Percentiles rank a stretch among this genome's conserved stretches.
Conservation (phyloP, 2,888 invertebrate species). For the Stenotaenia linearis region DNA sequence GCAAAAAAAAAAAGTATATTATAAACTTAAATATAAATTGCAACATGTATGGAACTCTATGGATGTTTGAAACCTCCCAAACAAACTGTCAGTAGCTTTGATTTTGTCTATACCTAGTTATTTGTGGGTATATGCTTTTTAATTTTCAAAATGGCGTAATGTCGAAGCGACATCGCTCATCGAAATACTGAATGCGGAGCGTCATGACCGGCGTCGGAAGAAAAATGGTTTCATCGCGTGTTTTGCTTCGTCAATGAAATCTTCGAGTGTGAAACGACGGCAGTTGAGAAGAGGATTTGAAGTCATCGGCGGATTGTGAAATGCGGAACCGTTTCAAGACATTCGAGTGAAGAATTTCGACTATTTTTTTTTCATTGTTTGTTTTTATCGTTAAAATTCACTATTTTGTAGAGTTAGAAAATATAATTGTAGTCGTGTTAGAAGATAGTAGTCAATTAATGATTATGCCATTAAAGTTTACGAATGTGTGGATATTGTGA, state of each 20-base stretch:
- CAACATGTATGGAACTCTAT: background rate
- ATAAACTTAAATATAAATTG: background rate
- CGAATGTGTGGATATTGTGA: background rate
- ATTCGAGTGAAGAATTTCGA: background rate
- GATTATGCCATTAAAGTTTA: background rate
- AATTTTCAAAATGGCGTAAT: background rate
- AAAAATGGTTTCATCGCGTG: background rate
- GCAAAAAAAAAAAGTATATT: background rate
- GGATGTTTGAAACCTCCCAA: background rate
- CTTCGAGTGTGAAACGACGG: background rate
- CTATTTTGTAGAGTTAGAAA: background rate
- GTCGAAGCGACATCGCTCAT: background rate
- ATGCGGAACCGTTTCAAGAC: background rate
- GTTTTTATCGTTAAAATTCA: background rate
- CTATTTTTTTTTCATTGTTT: background rate
- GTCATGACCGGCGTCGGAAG: background rate
- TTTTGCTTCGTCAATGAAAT: background rate
- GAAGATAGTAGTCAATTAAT: background rate
- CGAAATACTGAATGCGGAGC: background rate
- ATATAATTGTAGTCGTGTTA: background rate
- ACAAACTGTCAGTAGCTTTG: background rate
- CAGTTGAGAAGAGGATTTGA: background rate
- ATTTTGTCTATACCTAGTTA: slow-evolving; percentile 9
- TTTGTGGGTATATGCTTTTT: slow-evolving; percentile 8
- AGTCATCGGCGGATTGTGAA: background rate